A percentile compares a stretch with the other conserved stretches of the same genome.
Evolutionary conservation across 2,888 invertebrate species (phyloP).

Genomic region (Nasonia oneida): DNA sequence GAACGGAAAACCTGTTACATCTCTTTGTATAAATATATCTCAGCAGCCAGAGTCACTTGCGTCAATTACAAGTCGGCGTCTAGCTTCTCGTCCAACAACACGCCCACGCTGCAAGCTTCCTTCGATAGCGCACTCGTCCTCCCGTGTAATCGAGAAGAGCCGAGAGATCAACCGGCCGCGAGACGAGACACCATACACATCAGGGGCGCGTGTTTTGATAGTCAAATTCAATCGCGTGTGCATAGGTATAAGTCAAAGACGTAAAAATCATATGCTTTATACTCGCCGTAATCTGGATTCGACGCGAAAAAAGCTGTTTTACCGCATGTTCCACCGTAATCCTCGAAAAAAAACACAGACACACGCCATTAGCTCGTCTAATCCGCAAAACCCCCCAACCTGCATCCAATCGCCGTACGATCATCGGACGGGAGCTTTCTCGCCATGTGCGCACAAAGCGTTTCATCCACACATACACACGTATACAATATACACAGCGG

Average conservation of each 20-base stretch:
- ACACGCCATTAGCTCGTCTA: background rate
- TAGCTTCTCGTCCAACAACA: background rate
- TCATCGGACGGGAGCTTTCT: background rate
- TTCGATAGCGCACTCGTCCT: background rate
- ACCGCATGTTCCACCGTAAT: background rate
- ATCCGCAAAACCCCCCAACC: background rate
- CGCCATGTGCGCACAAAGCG: background rate
- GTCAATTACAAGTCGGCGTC: constrained; percentile 11
- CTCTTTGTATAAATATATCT: background rate
- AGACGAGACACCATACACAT: background rate
- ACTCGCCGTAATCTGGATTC: background rate
- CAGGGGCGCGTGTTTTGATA: background rate
- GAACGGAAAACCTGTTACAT: constrained; percentile 1
- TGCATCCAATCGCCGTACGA: constrained; percentile 1
- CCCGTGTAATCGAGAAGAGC: background rate
- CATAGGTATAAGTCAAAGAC: background rate
- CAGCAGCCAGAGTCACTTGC: background rate
- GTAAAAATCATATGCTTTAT: background rate
- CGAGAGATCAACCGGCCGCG: background rate
- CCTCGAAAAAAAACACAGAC: background rate
- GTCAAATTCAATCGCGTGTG: background rate
- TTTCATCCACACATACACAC: background rate
- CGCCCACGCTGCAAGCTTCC: background rate
- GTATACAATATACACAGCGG: background rate
- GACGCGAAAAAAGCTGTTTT: background rate